A percentile compares a stretch with the other conserved stretches of the same genome.
Conservation (phyloP, 2,888 invertebrate genomes). For the Uropetala carovei region DNA sequence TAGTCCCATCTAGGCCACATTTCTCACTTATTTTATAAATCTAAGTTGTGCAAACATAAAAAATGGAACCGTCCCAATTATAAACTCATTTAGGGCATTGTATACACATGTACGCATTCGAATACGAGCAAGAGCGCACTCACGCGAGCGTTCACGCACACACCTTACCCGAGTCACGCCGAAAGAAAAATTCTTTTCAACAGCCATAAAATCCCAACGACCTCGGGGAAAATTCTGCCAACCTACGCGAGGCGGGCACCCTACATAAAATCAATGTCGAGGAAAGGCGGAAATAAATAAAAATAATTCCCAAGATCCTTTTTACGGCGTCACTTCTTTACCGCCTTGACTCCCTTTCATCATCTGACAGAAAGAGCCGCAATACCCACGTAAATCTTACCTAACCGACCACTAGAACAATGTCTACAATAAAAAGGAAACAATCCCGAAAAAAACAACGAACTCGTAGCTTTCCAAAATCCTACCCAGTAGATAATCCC, state of each 20-base stretch:
- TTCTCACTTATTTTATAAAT: too few relatives aligned
- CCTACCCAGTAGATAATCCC: constrained; percentile 12
- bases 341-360: neutral
- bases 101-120: too few relatives aligned
- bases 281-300: neutral
- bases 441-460: neutral
- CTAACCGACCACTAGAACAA: constrained; percentile 6
- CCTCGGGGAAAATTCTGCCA: neutral
- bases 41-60: too few relatives aligned
- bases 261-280: neutral
- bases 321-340: neutral
- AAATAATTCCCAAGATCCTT: neutral
- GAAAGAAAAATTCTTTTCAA: too few relatives aligned
- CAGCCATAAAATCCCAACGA: too few relatives aligned
- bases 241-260: neutral
- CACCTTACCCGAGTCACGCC: too few relatives aligned
- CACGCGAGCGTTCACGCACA: too few relatives aligned
- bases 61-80: too few relatives aligned
- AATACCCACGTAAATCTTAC: neutral
- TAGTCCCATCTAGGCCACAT: too few relatives aligned
- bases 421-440: neutral
- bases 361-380: neutral
- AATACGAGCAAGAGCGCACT: too few relatives aligned
- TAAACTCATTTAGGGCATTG: too few relatives aligned
- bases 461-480: neutral